Evolutionary conservation across 2,113 vertebrate species (phyloP).

Genomic region (Eolophus roseicapilla): DNA sequence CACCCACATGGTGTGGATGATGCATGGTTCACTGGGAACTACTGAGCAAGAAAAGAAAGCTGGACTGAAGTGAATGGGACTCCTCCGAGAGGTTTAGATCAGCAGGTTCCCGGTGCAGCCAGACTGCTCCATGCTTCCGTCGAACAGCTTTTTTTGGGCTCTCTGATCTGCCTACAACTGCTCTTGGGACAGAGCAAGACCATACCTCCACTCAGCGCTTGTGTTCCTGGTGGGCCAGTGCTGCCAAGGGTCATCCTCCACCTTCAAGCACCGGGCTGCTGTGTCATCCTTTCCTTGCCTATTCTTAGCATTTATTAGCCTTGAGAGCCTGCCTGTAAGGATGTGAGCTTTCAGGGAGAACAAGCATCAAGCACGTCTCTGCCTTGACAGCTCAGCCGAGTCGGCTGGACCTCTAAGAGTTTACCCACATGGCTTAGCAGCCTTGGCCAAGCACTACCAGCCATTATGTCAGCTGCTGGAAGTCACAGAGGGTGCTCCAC

Average conservation of each 20-base stretch:
- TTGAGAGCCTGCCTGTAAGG: background rate
- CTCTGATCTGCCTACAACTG: background rate
- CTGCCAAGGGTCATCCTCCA: background rate
- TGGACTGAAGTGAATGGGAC: background rate
- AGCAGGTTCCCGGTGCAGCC: background rate
- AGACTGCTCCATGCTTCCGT: background rate
- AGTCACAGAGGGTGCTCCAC: background rate
- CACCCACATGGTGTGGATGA: background rate
- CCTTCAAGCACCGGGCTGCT: background rate
- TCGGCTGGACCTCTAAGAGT: background rate
- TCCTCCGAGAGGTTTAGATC: background rate
- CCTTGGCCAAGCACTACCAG: background rate
- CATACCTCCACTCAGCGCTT: fast-evolving
- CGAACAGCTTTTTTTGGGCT: background rate
- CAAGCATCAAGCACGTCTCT: background rate
- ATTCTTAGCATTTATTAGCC: background rate
- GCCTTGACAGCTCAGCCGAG: background rate
- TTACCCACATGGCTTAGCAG: background rate
- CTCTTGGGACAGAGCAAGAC: background rate
- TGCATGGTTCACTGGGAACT: background rate
- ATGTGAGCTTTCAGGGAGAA: fast-evolving
- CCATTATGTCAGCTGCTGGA: background rate
- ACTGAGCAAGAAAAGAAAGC: background rate
- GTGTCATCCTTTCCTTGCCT: background rate
- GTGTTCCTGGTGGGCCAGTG: background rate